Base-by-base conservation (phyloP, 2,888 invertebrate genomes). In the Yponomeuta sedellus region DNA sequence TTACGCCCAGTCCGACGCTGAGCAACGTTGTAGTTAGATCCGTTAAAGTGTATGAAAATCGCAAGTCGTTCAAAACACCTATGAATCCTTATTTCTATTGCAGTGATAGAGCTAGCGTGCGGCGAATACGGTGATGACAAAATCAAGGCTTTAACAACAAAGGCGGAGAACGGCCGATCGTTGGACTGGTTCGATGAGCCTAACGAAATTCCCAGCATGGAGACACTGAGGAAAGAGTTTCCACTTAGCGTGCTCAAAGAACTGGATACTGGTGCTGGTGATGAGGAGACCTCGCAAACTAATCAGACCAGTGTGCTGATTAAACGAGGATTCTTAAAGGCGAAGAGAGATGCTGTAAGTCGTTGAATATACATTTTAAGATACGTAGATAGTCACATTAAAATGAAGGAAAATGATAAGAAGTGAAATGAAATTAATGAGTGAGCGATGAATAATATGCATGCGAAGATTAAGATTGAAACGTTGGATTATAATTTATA, bases 91-190 rank as follows among this genome's bases (percentile, higher is more conserved):
- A 8, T 8, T 8, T 8, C 34, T 34, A 67, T 83, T 88, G 1
- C 87, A 98, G 98, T 97, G 40, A 98, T 98, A 76, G 98, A 98
- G 88, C 85, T 98, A 73, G 97, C 98, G 0, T 96, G 97, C 72
- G 98, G 96, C 0, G 98, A 98, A 86, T 95, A 97, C 76, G 98
- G 98, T 0, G 93, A 94, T 40, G 97, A 97, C 71, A 95, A 95
- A 83, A 93, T 96, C 19, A 86, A 93, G 16, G 76, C 85, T 0
- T 89, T 97, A 73, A 93, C 94, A 19, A 85, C 88, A 10, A 94
- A 93, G 66, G 93, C 94, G 0, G 92, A 94, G 70, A 97, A 97
- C 75, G 97, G 97, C 6, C 92, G 89, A 75, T 92, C 92, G 16
- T 73, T 94, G 10, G 87, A 92, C 10, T 97, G 95, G 94, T 95